These are phyloP conservation scores for Netelia inedita DNA, from an alignment of 2,888 invertebrate species.

Conservation along the genomic window DNA sequence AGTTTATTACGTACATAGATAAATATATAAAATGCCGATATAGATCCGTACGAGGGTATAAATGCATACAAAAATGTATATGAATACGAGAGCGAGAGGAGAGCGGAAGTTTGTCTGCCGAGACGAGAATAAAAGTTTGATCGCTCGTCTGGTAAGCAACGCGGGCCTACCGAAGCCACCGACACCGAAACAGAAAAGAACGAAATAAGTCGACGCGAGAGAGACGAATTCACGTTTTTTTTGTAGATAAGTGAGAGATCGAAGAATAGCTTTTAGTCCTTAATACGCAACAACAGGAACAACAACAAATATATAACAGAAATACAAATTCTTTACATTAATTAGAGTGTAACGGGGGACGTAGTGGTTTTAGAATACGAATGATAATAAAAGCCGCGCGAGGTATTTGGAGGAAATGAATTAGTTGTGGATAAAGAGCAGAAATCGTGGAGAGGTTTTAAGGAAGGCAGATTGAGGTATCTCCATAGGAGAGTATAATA, in stretches of 20 bases:
- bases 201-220: constrained; percentile 53
- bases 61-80: constrained; percentile 68
- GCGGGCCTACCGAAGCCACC: constrained; percentile 47
- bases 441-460: constrained; percentile 56
- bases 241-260: constrained; percentile 73
- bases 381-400: constrained; percentile 71
- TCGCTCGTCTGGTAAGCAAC: constrained; percentile 56
- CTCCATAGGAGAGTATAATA: constrained; percentile 61
- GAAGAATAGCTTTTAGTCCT: constrained; percentile 66
- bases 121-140: constrained; percentile 38
- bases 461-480: constrained; percentile 52
- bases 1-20: constrained; percentile 84
- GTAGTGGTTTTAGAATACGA: constrained; percentile 78
- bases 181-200: constrained; percentile 32
- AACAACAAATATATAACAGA: constrained; percentile 38
- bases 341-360: constrained; percentile 78
- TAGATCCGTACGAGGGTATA: constrained; percentile 77
- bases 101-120: constrained; percentile 58
- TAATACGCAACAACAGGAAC: constrained; percentile 72
- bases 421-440: constrained; percentile 68
- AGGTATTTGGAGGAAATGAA: constrained; percentile 72
- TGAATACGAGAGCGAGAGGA: constrained; percentile 43
- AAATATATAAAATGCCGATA: constrained; percentile 72
- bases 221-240: constrained; percentile 69
- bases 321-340: constrained; percentile 84